Evolutionary conservation across 2,797 vertebrate species (phyloP), one percentile per base, ranked within the genome.

Genomic region (Miichthys miiuy): DNA sequence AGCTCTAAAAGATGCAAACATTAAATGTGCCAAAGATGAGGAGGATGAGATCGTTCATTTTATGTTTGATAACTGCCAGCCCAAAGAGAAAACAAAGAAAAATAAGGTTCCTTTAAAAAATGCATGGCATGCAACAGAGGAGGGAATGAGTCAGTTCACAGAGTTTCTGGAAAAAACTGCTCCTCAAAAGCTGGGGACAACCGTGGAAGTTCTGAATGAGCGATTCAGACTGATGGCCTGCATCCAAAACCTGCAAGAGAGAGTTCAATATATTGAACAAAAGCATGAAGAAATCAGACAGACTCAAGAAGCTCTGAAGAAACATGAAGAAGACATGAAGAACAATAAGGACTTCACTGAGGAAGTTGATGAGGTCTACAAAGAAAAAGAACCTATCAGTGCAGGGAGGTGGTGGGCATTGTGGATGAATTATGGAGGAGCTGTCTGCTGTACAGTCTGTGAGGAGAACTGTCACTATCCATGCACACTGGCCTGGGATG

Each of bases 381-480:
- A 72, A 56, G 73, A 6, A 0, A 66, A 30, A 56, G 1, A 68
- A 44, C 0, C 1, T 0, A 48, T 55, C 3, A 2, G 0, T 16
- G 54, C 0, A 1, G 1, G 30, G 30, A 1, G 30, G 30, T 6
- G 30, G 6, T 6, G 30, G 30, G 30, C 5, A 30, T 30, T 30
- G 30, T 30, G 30, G 30, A 30, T 30, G 30, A 30, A 30, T 30
- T 63, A 12, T 44, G 0, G 1, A 12, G 66, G 51, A 44, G 57
- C 65, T 21, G 1, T n/a, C 3, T 23, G 25, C 38, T 77, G 74
- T 20, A 17, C 0, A 0, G 12, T 3, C 1, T 79, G 70, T 56
- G 0, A 73, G 16, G 68, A 71, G 52, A 78, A 27, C 75, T 78
- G 75, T 42, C 62, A 72, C 55, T 14, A 54, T 23, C 20, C 48